These are phyloP conservation scores for Apis dorsata DNA, from an alignment of 1,140 invertebrate genomes.

Conservation along the genomic window DNA sequence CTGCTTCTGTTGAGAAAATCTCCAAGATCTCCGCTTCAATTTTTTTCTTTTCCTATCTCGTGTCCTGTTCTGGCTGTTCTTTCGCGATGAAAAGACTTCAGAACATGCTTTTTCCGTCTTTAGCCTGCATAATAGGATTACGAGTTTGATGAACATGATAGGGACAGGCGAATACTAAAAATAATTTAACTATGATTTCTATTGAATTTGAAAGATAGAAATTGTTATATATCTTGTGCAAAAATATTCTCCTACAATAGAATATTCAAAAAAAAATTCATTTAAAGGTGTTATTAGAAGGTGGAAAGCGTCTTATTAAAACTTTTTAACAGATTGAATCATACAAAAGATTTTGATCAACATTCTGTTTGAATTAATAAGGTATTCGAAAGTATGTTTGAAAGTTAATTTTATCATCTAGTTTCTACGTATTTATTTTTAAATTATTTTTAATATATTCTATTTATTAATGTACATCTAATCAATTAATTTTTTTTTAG, in stretches of 20 bases:
- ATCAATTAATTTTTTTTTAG: constrained; percentile 77
- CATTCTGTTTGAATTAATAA: too few relatives aligned
- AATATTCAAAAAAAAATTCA: not conserved
- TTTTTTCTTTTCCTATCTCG: constrained; percentile 41
- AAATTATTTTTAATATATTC: not conserved
- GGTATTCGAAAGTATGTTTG: not conserved
- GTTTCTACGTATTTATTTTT: too few relatives aligned
- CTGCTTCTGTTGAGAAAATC: constrained; percentile 71
- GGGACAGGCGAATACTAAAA: constrained; percentile 4
- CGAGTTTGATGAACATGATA: constrained; percentile 25
- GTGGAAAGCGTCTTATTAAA: too few relatives aligned
- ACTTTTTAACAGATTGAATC: too few relatives aligned
- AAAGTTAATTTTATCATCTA: too few relatives aligned
- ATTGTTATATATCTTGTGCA: not conserved
- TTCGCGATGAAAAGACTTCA: constrained; percentile 28
- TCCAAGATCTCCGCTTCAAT: constrained; percentile 47
- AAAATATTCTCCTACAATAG: not conserved
- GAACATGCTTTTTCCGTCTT: constrained; percentile 1
- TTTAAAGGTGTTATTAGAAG: too few relatives aligned
- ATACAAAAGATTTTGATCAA: too few relatives aligned
- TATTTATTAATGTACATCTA: not conserved
- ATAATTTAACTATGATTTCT: not conserved
- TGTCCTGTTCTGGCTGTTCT: constrained; percentile 37
- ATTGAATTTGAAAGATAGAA: not conserved
- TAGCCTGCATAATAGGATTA: constrained; percentile 25